Conservation (phyloP, 2,888 invertebrate genomes). For the Apeira syringaria region DNA sequence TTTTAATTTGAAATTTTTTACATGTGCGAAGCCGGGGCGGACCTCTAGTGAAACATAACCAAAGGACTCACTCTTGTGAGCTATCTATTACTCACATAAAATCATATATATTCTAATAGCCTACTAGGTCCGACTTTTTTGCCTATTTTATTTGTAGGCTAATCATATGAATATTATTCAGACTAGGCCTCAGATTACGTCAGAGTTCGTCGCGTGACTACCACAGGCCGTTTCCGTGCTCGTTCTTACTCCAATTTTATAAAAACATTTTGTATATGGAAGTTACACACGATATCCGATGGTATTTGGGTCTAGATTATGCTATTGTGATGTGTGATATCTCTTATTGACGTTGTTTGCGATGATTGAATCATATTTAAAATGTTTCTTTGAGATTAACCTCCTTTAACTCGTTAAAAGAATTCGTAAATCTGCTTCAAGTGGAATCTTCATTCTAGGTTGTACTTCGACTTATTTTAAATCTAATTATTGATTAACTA, state of each 20-base stretch:
- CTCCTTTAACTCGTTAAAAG: too few relatives aligned
- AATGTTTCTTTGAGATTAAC: too few relatives aligned
- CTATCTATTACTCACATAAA: too few relatives aligned
- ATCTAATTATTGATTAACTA: too few relatives aligned
- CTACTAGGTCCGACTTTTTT: slow-evolving; percentile 11
- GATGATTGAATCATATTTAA: slow-evolving; percentile 1
- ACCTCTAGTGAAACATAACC: too few relatives aligned
- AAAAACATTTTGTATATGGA: slow-evolving; percentile 11
- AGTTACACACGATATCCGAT: slow-evolving; percentile 13
- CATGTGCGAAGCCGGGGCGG: too few relatives aligned
- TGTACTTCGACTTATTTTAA: too few relatives aligned
- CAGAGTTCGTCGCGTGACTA: slow-evolving; percentile 48
- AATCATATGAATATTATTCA: slow-evolving; percentile 56
- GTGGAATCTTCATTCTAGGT: too few relatives aligned
- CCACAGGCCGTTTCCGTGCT: slow-evolving; percentile 38
- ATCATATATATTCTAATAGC: too few relatives aligned
- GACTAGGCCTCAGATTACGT: slow-evolving; percentile 48
- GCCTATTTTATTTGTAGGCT: slow-evolving; percentile 48
- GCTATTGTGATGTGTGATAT: slow-evolving; percentile 9
- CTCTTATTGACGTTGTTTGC: slow-evolving; percentile 1
- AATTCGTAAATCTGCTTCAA: too few relatives aligned
- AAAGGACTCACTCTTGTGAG: too few relatives aligned
- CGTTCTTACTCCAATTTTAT: slow-evolving; percentile 14
- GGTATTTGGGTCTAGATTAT: slow-evolving; percentile 22
- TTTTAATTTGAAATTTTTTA: too few relatives aligned